These are phyloP conservation scores for Trichonephila inaurata DNA, from an alignment of 1,140 invertebrate genomes.

Conservation along the genomic window DNA sequence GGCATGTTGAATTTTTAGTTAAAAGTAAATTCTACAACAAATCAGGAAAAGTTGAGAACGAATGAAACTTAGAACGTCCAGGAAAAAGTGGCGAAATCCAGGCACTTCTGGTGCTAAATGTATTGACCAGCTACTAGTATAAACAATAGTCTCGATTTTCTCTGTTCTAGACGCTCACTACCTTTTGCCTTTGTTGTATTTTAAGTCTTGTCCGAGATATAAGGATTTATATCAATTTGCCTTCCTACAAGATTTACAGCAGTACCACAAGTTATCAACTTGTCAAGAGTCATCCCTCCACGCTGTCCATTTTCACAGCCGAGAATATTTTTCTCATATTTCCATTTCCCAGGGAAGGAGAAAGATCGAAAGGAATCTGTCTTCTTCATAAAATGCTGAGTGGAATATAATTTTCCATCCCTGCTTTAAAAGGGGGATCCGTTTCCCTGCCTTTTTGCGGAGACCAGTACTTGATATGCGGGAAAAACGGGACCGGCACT, in stretches of 20 bases:
- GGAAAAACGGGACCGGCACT: constrained; percentile 26
- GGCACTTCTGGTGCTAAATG: too few relatives aligned
- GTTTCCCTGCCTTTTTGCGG: background rate
- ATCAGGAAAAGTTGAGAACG: too few relatives aligned
- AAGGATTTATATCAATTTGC: background rate
- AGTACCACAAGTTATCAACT: background rate
- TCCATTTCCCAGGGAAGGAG: background rate
- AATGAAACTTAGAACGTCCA: too few relatives aligned
- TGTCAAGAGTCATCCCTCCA: background rate
- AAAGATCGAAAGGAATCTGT: constrained; percentile 24
- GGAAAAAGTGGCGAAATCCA: too few relatives aligned
- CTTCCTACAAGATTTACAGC: background rate
- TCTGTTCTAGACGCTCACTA: too few relatives aligned
- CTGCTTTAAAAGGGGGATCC: background rate
- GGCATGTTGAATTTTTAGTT: too few relatives aligned
- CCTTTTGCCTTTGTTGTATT: too few relatives aligned
- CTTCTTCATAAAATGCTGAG: constrained; percentile 57
- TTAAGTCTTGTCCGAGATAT: background rate
- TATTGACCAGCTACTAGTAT: too few relatives aligned
- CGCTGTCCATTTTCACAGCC: background rate
- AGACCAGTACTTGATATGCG: constrained; percentile 49
- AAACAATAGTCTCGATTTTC: too few relatives aligned
- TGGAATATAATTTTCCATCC: constrained; percentile 67
- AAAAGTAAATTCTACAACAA: too few relatives aligned
- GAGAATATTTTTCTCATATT: background rate